Conservation (phyloP, 2,113 vertebrate genomes). For the Vombatus ursinus region DNA sequence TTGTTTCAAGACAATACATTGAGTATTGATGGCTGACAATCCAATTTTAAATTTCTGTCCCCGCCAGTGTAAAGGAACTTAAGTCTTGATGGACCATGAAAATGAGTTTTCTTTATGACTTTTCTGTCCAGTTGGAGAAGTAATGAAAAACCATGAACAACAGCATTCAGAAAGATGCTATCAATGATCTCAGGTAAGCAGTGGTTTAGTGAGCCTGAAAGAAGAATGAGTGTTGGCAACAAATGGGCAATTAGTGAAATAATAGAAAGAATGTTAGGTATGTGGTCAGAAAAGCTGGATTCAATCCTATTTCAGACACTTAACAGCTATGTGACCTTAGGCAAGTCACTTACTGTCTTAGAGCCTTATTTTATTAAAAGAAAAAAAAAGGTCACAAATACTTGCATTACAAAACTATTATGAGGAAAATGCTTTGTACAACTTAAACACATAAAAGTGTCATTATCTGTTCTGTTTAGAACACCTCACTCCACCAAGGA, state of each 20-base stretch:
- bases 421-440: not conserved
- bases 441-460: not conserved
- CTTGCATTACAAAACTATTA: not conserved
- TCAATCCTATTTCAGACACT: not conserved
- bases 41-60: not conserved
- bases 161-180: not conserved
- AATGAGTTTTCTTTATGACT: not conserved
- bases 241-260: not conserved
- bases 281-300: not conserved
- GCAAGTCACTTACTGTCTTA: not conserved
- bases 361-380: not conserved
- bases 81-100: not conserved
- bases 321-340: not conserved
- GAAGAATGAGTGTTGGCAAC: not conserved
- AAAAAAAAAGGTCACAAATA: not conserved
- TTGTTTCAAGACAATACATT: not conserved
- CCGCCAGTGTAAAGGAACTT: not conserved
- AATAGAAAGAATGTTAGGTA: not conserved
- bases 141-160: not conserved
- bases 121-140: not conserved
- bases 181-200: not conserved
- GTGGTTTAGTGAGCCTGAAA: not conserved
- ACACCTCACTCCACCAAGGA: not conserved
- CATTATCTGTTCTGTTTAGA: not conserved
- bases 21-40: not conserved